Evolutionary conservation across 2,888 invertebrate genomes (phyloP).

Genomic region (Pseudeuparius sepicola): DNA sequence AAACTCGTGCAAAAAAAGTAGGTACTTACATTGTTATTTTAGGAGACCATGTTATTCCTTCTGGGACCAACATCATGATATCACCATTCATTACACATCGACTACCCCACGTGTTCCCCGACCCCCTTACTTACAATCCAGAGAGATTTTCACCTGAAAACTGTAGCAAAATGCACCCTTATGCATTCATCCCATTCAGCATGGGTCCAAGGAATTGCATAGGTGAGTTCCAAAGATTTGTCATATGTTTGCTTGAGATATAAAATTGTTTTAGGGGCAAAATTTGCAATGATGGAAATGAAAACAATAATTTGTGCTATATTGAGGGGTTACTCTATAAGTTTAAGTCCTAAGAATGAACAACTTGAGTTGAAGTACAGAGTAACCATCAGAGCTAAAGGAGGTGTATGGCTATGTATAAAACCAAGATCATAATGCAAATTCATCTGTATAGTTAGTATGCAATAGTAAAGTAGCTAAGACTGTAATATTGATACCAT

Average conservation of each 20-base stretch:
- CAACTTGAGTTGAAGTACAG: constrained; percentile 43
- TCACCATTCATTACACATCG: constrained; percentile 48
- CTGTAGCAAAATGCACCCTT: constrained; percentile 43
- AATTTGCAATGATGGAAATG: constrained; percentile 50
- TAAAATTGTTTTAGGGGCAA: constrained; percentile 41
- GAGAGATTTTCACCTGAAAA: constrained; percentile 47
- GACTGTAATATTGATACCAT: no score
- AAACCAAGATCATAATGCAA: no score
- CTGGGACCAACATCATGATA: constrained; percentile 46
- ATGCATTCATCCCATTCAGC: constrained; percentile 49
- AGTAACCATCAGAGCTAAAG: constrained; percentile 46
- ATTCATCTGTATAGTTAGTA: no score
- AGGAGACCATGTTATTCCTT: constrained; percentile 40
- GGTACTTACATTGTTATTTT: constrained; percentile 5
- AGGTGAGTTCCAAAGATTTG: constrained; percentile 32
- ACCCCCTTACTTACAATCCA: constrained; percentile 48
- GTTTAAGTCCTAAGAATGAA: constrained; percentile 42
- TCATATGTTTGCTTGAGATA: background rate
- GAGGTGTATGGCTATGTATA: constrained; percentile 48
- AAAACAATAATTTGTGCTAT: constrained; percentile 47
- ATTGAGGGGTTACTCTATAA: constrained; percentile 41
- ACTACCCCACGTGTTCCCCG: constrained; percentile 44
- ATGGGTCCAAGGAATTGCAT: constrained; percentile 49
- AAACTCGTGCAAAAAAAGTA: background rate
- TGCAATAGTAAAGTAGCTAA: constrained; percentile 20